Conservation (phyloP, 1,140 invertebrate genomes). For the Pogonus chalceus region DNA sequence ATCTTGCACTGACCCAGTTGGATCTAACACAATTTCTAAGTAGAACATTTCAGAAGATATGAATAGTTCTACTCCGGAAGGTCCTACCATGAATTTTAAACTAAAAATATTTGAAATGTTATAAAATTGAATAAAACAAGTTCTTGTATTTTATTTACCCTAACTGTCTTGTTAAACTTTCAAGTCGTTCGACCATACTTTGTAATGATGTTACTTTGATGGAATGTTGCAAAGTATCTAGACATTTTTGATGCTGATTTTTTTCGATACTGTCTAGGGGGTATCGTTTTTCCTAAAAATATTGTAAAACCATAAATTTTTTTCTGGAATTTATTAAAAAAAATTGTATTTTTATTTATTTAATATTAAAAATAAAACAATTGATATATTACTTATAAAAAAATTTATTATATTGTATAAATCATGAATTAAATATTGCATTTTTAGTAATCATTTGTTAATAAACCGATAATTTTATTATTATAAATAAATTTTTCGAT, state of each 20-base stretch:
- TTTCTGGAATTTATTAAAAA: constrained; percentile 11
- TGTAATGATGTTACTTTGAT: constrained; percentile 87
- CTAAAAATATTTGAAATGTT: constrained; percentile 38
- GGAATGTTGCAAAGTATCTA: constrained; percentile 86
- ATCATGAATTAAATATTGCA: too few species aligned
- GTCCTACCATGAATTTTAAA: constrained; percentile 65
- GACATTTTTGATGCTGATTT: constrained; percentile 74
- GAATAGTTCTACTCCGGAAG: constrained; percentile 66
- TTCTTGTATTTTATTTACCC: constrained; percentile 44
- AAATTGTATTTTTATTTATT: too few species aligned
- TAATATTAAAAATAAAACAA: too few species aligned
- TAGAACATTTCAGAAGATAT: constrained; percentile 97
- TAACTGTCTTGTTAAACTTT: constrained; percentile 79
- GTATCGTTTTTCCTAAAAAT: constrained; percentile 71
- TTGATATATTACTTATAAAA: too few species aligned
- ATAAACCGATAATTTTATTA: too few species aligned
- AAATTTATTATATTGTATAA: too few species aligned
- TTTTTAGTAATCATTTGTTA: too few species aligned
- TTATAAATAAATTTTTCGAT: too few species aligned
- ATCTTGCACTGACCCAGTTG: constrained; percentile 72
- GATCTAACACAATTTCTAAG: constrained; percentile 70
- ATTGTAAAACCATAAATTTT: constrained; percentile 15
- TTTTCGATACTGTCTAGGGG: constrained; percentile 73
- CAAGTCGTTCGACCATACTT: constrained; percentile 83
- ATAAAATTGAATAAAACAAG: constrained; percentile 12